Percentiles rank a stretch among this genome's conserved stretches.
These are phyloP conservation scores for Colletes collaris DNA, from an alignment of 2,888 invertebrate genomes.

Conservation along the genomic window DNA sequence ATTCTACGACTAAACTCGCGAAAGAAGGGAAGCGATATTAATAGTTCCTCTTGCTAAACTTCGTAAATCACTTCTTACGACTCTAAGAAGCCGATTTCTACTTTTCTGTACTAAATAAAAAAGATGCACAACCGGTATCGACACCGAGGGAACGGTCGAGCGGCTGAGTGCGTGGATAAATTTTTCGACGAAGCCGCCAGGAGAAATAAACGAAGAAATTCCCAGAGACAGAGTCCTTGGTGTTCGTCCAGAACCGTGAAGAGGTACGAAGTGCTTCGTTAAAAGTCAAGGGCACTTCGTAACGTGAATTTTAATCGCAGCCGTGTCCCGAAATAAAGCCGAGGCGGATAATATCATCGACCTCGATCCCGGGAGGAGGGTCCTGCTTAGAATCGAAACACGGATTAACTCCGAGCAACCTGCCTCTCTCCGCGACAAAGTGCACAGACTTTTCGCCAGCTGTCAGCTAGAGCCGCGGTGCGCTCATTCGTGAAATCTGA, in stretches of 20 bases:
- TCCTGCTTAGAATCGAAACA: conserved; percentile 65
- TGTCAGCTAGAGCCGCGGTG: conserved; percentile 68
- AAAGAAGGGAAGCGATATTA: conserved; percentile 8
- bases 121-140: too few relatives aligned
- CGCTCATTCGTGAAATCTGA: conserved; percentile 77
- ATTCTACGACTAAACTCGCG: conserved; percentile 10
- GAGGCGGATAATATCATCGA: conserved; percentile 63
- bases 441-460: conserved; percentile 74
- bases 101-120: too few relatives aligned
- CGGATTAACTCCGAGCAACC: conserved; percentile 67
- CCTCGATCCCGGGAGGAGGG: conserved; percentile 60
- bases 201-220: conserved; percentile 39
- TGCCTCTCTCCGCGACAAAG: conserved; percentile 55
- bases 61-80: too few relatives aligned
- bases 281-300: conserved; percentile 68
- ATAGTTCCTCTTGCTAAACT: too few relatives aligned
- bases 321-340: conserved; percentile 71
- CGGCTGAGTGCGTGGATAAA: too few relatives aligned
- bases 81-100: too few relatives aligned
- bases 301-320: conserved; percentile 72
- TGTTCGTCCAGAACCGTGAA: conserved; percentile 40
- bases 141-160: too few relatives aligned
- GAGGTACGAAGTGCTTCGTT: conserved; percentile 67
- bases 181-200: neutral
- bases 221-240: conserved; percentile 15